These are phyloP conservation scores for Pharmacophagus antenor DNA, from an alignment of 2,888 invertebrate species.

Conservation along the genomic window DNA sequence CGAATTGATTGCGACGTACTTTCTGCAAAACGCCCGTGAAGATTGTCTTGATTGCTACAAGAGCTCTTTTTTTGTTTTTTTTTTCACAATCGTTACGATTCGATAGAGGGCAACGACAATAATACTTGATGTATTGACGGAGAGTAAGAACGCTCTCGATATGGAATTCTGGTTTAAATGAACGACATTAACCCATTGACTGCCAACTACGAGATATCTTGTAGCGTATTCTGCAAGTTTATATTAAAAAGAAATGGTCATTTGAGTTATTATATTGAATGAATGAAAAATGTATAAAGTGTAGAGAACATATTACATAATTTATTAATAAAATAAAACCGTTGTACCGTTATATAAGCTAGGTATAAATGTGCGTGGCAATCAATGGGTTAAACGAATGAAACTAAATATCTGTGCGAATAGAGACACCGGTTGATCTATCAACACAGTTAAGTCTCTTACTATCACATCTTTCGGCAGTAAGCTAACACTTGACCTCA, in stretches of 20 bases:
- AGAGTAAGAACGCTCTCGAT: neutral
- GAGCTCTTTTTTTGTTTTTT: conserved; percentile 36
- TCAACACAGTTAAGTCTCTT: neutral
- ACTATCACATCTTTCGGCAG: no score
- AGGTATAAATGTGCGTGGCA: no score
- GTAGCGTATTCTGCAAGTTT: no score
- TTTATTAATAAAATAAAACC: no score
- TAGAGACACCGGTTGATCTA: neutral
- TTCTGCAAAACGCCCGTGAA: conserved; percentile 44
- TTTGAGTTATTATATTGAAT: no score
- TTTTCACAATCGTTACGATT: conserved; percentile 34
- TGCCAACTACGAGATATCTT: no score
- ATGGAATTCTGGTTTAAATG: no score
- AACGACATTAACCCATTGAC: no score
- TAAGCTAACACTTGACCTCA: no score
- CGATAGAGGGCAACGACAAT: conserved; percentile 43
- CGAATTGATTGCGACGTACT: conserved; percentile 68
- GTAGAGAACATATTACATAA: neutral
- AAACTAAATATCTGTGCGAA: neutral
- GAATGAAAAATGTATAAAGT: no score
- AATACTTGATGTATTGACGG: conserved; percentile 15
- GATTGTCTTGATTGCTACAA: conserved; percentile 42
- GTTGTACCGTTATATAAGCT: no score
- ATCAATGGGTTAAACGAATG: neutral
- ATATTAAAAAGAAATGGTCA: no score